Conservation (phyloP, 2,888 invertebrate genomes). For the Lasioglossum malachurum region DNA sequence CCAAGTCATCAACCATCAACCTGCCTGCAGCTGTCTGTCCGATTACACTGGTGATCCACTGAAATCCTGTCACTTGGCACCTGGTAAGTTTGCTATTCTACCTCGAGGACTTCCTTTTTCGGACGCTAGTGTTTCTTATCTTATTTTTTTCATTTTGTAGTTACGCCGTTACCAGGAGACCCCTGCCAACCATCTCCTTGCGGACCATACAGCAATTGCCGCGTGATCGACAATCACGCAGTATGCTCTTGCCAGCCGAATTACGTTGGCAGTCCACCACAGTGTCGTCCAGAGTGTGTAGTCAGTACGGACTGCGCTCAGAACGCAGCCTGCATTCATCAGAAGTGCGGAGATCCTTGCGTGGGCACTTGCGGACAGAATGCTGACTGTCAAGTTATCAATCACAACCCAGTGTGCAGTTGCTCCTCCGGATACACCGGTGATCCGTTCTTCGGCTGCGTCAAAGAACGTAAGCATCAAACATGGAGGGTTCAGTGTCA, state of each 20-base stretch:
- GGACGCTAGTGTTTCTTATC: background rate
- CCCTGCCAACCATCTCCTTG: conserved; percentile 91
- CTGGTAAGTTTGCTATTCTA: conserved; percentile 75
- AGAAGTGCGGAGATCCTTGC: conserved; percentile 93
- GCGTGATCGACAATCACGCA: conserved; percentile 90
- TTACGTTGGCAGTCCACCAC: conserved; percentile 92
- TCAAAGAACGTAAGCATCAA: conserved; percentile 88
- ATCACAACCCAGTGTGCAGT: conserved; percentile 94
- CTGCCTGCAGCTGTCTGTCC: conserved; percentile 90
- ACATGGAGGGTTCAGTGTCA: background rate
- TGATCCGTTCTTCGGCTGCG: conserved; percentile 92
- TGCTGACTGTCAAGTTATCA: conserved; percentile 93
- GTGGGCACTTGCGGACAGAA: conserved; percentile 93
- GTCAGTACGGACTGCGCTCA: conserved; percentile 93
- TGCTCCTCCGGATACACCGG: conserved; percentile 91
- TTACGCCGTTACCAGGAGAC: conserved; percentile 78
- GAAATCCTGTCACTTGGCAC: conserved; percentile 89
- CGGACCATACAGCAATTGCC: conserved; percentile 92
- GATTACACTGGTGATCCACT: conserved; percentile 93
- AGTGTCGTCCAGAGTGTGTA: conserved; percentile 93
- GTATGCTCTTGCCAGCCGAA: conserved; percentile 92
- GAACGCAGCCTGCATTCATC: conserved; percentile 92
- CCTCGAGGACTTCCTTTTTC: background rate
- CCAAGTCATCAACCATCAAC: conserved; percentile 92
- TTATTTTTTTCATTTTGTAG: conserved; percentile 29